phyloP scores from a whole-genome alignment of 1,140 invertebrate genomes.

The Drosophila elegans region DNA sequence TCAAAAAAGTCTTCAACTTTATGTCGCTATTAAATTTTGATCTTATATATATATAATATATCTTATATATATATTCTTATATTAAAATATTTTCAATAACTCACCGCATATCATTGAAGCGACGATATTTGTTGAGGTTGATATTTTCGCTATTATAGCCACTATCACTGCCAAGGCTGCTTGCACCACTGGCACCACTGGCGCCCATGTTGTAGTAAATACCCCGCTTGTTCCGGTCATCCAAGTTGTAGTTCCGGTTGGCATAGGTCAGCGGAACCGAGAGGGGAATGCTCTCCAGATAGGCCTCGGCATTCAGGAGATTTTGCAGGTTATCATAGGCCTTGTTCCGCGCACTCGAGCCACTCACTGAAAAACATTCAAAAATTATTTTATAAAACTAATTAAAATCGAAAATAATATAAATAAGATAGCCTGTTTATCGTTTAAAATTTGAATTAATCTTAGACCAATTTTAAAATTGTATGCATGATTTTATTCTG shows the following conservation, averaged over 20 bases:
- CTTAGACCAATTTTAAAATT: too few relatives aligned
- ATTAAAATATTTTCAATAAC: conserved; percentile 8
- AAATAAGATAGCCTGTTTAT: not conserved
- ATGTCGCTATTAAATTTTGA: too few relatives aligned
- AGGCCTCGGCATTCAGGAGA: conserved; percentile 76
- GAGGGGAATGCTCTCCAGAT: conserved; percentile 73
- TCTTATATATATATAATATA: too few relatives aligned
- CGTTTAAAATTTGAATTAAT: too few relatives aligned
- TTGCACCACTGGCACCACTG: conserved; percentile 12
- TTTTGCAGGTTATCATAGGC: conserved; percentile 83
- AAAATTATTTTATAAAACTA: not conserved
- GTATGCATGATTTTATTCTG: too few relatives aligned
- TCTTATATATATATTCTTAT: too few relatives aligned
- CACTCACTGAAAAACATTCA: conserved; percentile 22
- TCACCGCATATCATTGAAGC: conserved; percentile 80
- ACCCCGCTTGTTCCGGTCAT: conserved; percentile 77
- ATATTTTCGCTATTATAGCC: conserved; percentile 50
- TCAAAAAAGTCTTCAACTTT: not conserved
- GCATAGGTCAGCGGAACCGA: conserved; percentile 73
- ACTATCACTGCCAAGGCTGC: conserved; percentile 12
- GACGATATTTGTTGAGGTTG: conserved; percentile 74
- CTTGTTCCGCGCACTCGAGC: conserved; percentile 63
- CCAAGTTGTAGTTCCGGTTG: conserved; percentile 77
- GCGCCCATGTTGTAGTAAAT: conserved; percentile 65
- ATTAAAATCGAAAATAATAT: too few relatives aligned